Conservation (phyloP, 2,888 invertebrate species). For the Microdon myrmicae region DNA sequence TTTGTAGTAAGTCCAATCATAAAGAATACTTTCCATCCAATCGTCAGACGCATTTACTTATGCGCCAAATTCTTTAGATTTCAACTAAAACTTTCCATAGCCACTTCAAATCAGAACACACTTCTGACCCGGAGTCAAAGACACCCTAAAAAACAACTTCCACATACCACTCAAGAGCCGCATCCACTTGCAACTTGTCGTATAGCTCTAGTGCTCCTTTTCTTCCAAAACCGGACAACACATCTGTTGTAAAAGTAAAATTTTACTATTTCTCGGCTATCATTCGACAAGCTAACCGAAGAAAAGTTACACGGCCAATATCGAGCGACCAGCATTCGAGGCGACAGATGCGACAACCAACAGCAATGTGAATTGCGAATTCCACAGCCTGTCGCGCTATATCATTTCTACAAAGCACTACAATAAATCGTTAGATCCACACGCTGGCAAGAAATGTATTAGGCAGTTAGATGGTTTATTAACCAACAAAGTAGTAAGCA, state of each 20-base stretch:
- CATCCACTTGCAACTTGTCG: too few species aligned
- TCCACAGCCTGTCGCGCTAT: constrained; percentile 34
- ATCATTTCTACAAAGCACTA: constrained; percentile 45
- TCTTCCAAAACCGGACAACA: constrained; percentile 32
- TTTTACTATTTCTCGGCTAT: constrained; percentile 38
- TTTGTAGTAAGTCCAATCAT: too few species aligned
- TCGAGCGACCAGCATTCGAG: constrained; percentile 8
- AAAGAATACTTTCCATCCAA: too few species aligned
- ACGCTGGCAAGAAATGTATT: constrained; percentile 38
- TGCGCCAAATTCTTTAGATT: too few species aligned
- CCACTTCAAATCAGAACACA: too few species aligned
- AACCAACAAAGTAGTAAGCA: constrained; percentile 40
- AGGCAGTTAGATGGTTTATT: constrained; percentile 50
- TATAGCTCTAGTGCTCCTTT: constrained; percentile 26
- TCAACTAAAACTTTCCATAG: too few species aligned
- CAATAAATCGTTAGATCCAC: constrained; percentile 45
- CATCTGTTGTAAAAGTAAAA: constrained; percentile 45
- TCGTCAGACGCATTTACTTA: too few species aligned
- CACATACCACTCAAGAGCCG: too few species aligned
- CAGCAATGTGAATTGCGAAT: constrained; percentile 47
- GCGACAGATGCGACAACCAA: constrained; percentile 29
- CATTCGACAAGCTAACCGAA: constrained; percentile 32
- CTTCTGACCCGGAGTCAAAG: too few species aligned
- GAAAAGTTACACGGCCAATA: constrained; percentile 29
- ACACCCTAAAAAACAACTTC: too few species aligned